Percentiles rank a stretch among this genome's conserved stretches.
These are phyloP conservation scores for Chaetodon trifasciatus DNA, from an alignment of 2,797 vertebrate species.

Conservation along the genomic window DNA sequence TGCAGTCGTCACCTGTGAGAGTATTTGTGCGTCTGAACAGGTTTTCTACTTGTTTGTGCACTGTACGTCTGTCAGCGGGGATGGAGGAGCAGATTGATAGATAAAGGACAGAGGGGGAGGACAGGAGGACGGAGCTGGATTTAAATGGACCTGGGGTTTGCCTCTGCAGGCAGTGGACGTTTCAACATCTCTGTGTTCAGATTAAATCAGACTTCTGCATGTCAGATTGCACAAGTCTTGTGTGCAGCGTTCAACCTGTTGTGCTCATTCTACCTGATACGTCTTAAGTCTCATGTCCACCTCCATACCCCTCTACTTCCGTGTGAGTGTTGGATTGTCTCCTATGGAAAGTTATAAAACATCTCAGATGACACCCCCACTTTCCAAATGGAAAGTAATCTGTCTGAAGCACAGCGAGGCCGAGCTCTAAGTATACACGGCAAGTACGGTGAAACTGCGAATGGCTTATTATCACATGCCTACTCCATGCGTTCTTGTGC, in stretches of 20 bases:
- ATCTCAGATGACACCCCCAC: background rate
- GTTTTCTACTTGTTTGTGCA: background rate
- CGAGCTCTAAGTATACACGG: too few species aligned
- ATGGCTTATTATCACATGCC: too few species aligned
- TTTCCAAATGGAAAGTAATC: background rate
- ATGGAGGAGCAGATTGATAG: background rate
- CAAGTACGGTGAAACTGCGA: too few species aligned
- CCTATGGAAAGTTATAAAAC: background rate
- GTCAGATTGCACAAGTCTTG: background rate
- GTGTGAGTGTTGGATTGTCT: background rate
- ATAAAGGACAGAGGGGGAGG: background rate
- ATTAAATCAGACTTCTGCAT: background rate
- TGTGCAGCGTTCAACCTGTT: constrained; percentile 1
- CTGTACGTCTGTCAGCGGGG: background rate
- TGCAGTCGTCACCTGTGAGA: constrained; percentile 8
- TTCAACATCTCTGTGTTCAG: background rate
- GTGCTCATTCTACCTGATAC: background rate
- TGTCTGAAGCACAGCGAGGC: background rate
- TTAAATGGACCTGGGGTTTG: constrained; percentile 1
- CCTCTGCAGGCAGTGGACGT: background rate
- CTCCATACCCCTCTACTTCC: too few species aligned
- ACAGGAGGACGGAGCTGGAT: background rate
- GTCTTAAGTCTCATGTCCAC: background rate
- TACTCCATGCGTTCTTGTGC: background rate
- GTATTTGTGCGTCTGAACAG: constrained; percentile 6